phyloP scores from a whole-genome alignment of 2,888 invertebrate species.

The Parthenolecanium corni region DNA sequence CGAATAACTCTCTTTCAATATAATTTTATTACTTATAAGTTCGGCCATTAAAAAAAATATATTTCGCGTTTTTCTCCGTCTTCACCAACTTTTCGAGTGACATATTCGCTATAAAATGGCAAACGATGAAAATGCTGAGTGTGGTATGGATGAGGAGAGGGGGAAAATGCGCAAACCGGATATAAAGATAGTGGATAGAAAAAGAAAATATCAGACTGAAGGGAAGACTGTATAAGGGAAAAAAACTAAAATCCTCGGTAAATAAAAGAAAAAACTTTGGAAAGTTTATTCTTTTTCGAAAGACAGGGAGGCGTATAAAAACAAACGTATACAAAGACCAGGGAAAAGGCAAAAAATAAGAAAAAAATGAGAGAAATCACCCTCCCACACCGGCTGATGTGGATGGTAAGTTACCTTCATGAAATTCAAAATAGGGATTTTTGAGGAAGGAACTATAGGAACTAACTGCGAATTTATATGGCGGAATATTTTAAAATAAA shows the following conservation, averaged over 20 bases:
- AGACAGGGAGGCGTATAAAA: neutral
- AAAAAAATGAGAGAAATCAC: neutral
- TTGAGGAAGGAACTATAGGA: constrained; percentile 14
- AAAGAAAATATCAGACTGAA: neutral
- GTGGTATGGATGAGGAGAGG: neutral
- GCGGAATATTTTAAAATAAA: constrained; percentile 22
- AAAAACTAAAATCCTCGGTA: neutral
- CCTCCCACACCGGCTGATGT: neutral
- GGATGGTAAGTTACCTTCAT: constrained; percentile 15
- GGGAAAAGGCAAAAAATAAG: neutral
- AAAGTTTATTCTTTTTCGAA: neutral
- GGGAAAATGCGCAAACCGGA: neutral
- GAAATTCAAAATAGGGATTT: constrained; percentile 21
- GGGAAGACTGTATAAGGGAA: no score
- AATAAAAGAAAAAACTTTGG: neutral
- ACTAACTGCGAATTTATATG: constrained; percentile 18
- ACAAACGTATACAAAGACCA: neutral
- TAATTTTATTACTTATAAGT: constrained; percentile 20
- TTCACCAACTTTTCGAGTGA: constrained; percentile 3
- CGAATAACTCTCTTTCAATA: constrained; percentile 19
- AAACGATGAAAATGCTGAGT: neutral
- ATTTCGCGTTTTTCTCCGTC: constrained; percentile 3
- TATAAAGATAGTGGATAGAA: neutral
- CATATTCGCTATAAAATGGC: constrained; percentile 13
- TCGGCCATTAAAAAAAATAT: constrained; percentile 14